phyloP scores from a whole-genome alignment of 2,113 vertebrate species.

The Rhodinocichla rosea region DNA sequence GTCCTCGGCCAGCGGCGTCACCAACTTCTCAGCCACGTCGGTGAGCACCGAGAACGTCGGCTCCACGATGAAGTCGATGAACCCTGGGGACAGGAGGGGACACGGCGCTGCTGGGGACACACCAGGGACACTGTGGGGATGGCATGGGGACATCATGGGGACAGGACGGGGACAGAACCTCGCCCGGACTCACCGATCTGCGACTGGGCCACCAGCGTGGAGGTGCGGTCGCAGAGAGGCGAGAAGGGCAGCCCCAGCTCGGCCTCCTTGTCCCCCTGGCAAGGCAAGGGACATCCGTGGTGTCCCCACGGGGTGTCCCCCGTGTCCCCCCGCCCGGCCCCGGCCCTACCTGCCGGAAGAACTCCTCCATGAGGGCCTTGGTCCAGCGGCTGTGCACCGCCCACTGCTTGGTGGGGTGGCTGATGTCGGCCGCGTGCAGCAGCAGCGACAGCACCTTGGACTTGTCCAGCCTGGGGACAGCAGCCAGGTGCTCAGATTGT shows the following conservation, averaged over 20 bases:
- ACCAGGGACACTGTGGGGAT: accelerated
- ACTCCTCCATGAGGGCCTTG: slow-evolving; percentile 27
- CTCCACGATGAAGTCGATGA: slow-evolving; percentile 95
- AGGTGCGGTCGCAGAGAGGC: slow-evolving; percentile 23
- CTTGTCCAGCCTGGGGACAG: not conserved
- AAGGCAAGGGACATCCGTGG: not conserved
- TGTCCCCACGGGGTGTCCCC: not conserved
- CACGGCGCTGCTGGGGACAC: accelerated
- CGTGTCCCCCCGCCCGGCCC: not conserved
- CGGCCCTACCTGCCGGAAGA: slow-evolving; percentile 19
- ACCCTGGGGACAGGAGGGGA: slow-evolving; percentile 70
- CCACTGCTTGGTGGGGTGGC: slow-evolving; percentile 43
- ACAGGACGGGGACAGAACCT: accelerated
- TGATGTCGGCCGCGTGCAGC: slow-evolving; percentile 39
- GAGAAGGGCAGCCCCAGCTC: slow-evolving; percentile 37
- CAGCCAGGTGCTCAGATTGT: not conserved
- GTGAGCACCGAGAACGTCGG: slow-evolving; percentile 92
- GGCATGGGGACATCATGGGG: not conserved
- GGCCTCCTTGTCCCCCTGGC: slow-evolving; percentile 34
- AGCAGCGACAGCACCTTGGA: slow-evolving; percentile 43
- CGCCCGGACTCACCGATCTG: not conserved
- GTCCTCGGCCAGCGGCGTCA: slow-evolving; percentile 84
- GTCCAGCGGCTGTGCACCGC: slow-evolving; percentile 28
- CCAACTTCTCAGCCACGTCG: slow-evolving; percentile 90
- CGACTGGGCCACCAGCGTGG: slow-evolving; percentile 43